A percentile compares a stretch with the other conserved stretches of the same genome.
Evolutionary conservation across 2,797 vertebrate genomes (phyloP).

Genomic region (Mormyrops attenuatus): DNA sequence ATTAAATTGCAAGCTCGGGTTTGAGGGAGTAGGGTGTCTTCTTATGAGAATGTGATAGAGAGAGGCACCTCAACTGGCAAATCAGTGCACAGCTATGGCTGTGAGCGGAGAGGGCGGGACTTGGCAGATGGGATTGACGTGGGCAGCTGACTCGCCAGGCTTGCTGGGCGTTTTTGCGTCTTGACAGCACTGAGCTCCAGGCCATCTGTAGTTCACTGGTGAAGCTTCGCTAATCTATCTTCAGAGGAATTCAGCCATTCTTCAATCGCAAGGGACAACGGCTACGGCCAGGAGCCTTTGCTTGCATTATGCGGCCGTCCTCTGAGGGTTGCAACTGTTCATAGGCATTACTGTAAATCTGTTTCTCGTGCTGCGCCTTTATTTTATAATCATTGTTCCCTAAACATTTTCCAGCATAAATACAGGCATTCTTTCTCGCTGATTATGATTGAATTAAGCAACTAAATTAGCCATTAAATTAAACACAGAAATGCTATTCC

Average conservation of each 20-base stretch:
- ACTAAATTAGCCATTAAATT: slow-evolving; percentile 13
- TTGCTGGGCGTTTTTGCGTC: neutral
- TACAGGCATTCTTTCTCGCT: neutral
- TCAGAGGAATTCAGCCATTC: neutral
- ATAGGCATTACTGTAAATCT: neutral
- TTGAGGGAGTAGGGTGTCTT: neutral
- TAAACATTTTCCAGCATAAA: slow-evolving; percentile 1
- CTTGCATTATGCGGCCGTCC: neutral
- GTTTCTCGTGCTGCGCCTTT: neutral
- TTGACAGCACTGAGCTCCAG: neutral
- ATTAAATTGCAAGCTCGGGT: neutral
- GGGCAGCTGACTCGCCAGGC: neutral
- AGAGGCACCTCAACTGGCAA: neutral
- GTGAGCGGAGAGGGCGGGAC: neutral
- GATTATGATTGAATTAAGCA: slow-evolving; percentile 1
- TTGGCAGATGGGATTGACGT: neutral
- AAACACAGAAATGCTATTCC: neutral
- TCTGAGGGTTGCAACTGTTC: neutral
- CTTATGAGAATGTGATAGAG: neutral
- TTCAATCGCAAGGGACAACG: neutral
- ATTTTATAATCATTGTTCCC: neutral
- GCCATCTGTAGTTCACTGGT: neutral
- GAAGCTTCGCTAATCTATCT: neutral
- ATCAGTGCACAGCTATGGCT: neutral
- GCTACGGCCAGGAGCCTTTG: neutral